A percentile compares a stretch with the other conserved stretches of the same genome.
Conservation (phyloP, 2,113 vertebrate species). For the Pipra filicauda region DNA sequence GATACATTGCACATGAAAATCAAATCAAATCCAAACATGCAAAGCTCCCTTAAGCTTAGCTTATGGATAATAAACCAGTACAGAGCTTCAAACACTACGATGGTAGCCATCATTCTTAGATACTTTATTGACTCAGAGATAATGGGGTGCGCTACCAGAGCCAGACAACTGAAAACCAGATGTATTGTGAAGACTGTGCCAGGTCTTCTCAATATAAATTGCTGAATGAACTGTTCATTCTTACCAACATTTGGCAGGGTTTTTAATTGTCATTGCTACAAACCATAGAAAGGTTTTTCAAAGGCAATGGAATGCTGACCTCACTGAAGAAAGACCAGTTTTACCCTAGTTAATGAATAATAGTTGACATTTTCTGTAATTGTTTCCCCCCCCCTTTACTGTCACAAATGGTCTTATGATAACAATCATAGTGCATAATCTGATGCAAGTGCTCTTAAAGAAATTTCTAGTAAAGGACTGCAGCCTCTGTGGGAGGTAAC, state of each 20-base stretch:
- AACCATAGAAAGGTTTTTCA: slow-evolving; percentile 27
- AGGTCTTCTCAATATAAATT: slow-evolving; percentile 35
- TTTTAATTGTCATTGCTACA: slow-evolving; percentile 43
- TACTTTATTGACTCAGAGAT: neutral
- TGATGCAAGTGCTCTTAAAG: slow-evolving; percentile 78
- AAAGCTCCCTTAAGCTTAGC: neutral
- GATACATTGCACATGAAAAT: slow-evolving; percentile 24
- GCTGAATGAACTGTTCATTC: slow-evolving; percentile 25
- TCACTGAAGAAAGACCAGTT: slow-evolving; percentile 46
- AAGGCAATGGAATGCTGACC: slow-evolving; percentile 47
- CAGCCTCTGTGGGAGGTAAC: slow-evolving; percentile 80
- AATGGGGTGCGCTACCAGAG: neutral
- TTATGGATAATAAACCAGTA: neutral
- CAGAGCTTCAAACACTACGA: neutral
- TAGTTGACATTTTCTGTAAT: slow-evolving; percentile 62
- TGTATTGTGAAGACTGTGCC: neutral
- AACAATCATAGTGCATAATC: slow-evolving; percentile 79
- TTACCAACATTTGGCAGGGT: slow-evolving; percentile 15
- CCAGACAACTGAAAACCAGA: slow-evolving; percentile 47
- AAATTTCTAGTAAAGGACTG: slow-evolving; percentile 77
- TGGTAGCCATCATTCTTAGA: neutral
- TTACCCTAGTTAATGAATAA: slow-evolving; percentile 72
- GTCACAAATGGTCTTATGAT: slow-evolving; percentile 77
- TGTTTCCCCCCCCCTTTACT: slow-evolving; percentile 47
- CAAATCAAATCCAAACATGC: neutral